Evolutionary conservation across 2,888 invertebrate species (phyloP), one percentile per base, ranked within the genome.

Genomic region (Calliopum simillimum): DNA sequence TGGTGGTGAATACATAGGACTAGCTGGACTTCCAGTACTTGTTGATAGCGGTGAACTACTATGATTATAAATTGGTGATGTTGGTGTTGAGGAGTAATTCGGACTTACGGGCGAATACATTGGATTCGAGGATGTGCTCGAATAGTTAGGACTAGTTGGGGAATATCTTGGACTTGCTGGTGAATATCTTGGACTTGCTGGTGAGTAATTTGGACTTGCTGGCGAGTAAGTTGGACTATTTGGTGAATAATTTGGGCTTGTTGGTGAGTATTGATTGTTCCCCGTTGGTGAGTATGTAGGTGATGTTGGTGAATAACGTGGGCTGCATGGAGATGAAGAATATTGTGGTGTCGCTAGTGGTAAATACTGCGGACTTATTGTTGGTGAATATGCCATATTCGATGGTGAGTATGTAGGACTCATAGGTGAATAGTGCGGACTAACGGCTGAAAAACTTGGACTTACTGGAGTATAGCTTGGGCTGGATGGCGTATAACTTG

Each of bases 241-340:
- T 1, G 56, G 56, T 91, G 0, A 93, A 93, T 59, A 90, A 90
- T 87, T 88, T 0, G 92, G 92, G 51, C 88, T 88, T 0, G 91
- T 90, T 0, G 93, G 93, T 8, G 77, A 92, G 78, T 92, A 92
- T 11, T 62, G 66, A 33, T 69, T 72, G 14, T 44, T 58, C 43
- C 25, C 91, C 0, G 92, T 91, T 0, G 94, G 93, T 0, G 93
- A 93, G 79, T 93, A 93, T 77, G 89, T 90, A 0, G 92, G 93
- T 4, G 91, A 91, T 0, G 91, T 90, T 1, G 70, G 70, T n/a
- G 73, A 3, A 91, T 93, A 14, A 93, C 91, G 83, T 91, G 92
- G 79, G 90, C 94, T 0, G 90, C 90, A 64, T 91, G 91, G 0
- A 92, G 85, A 8, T 88, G 89, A 65, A 1, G 88, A 87, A 76